phyloP scores from a whole-genome alignment of 2,888 invertebrate species.

The Lysandra bellargus region DNA sequence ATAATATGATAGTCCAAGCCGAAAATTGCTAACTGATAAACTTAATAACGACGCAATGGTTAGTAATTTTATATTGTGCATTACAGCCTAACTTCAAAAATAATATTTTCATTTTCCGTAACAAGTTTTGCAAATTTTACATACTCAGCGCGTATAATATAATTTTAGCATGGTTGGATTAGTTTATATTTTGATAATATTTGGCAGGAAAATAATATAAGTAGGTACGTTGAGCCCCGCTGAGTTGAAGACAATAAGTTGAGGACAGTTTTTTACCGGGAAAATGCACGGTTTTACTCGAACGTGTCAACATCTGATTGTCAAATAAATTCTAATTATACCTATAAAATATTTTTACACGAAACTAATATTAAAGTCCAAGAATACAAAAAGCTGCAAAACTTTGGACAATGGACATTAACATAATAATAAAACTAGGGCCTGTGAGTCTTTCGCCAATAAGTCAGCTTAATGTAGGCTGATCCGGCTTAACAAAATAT shows the following conservation, averaged over 20 bases:
- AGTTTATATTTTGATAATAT: neutral
- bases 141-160: neutral
- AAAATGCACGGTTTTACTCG: neutral
- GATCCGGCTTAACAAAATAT: constrained; percentile 29
- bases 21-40: no score
- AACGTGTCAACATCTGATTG: no score
- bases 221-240: no score
- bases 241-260: no score
- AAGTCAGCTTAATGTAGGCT: constrained; percentile 14
- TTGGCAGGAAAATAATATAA: neutral
- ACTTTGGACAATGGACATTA: neutral
- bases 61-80: no score
- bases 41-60: no score
- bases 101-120: no score
- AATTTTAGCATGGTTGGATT: neutral
- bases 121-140: no score
- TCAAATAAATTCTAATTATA: neutral
- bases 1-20: no score
- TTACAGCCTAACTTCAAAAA: no score
- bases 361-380: neutral
- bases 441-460: neutral
- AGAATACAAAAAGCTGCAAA: constrained; percentile 6
- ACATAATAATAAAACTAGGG: constrained; percentile 17
- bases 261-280: neutral
- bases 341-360: no score